phyloP scores from a whole-genome alignment of 2,888 invertebrate genomes.

The Torymus texanus region DNA sequence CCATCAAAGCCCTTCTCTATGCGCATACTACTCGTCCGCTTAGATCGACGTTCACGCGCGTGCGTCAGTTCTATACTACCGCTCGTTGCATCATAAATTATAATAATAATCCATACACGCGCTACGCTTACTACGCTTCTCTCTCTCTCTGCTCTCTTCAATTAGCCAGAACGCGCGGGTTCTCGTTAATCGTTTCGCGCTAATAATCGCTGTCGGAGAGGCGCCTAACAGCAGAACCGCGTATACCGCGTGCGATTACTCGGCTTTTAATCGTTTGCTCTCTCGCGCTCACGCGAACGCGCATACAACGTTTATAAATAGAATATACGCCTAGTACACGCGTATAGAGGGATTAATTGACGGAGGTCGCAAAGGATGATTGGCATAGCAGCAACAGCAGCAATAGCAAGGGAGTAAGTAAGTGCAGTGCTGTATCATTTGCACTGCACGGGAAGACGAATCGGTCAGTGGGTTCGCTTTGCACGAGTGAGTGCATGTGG shows the following conservation, averaged over 20 bases:
- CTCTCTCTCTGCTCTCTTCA: conserved; percentile 5
- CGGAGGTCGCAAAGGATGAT: conserved; percentile 19
- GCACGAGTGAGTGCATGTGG: too few relatives aligned
- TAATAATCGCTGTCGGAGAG: conserved; percentile 33
- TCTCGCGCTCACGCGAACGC: background rate
- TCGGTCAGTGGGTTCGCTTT: too few relatives aligned
- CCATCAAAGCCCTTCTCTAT: too few relatives aligned
- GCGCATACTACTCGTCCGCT: too few relatives aligned
- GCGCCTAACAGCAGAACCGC: background rate
- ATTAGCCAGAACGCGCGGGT: conserved; percentile 10
- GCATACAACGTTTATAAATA: conserved; percentile 38
- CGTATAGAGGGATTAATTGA: conserved; percentile 17
- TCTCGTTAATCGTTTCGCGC: conserved; percentile 51
- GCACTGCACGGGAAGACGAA: too few relatives aligned
- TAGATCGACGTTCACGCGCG: background rate
- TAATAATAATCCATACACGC: conserved; percentile 25
- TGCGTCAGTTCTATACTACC: background rate
- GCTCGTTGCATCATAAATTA: conserved; percentile 35
- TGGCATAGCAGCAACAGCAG: background rate
- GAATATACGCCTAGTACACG: background rate
- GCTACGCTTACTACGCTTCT: background rate
- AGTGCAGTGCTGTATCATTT: too few relatives aligned
- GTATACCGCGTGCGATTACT: background rate
- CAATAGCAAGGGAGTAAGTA: too few relatives aligned
- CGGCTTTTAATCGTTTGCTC: background rate